Conservation (phyloP, 2,113 vertebrate species). For the Chinchilla lanigera region DNA sequence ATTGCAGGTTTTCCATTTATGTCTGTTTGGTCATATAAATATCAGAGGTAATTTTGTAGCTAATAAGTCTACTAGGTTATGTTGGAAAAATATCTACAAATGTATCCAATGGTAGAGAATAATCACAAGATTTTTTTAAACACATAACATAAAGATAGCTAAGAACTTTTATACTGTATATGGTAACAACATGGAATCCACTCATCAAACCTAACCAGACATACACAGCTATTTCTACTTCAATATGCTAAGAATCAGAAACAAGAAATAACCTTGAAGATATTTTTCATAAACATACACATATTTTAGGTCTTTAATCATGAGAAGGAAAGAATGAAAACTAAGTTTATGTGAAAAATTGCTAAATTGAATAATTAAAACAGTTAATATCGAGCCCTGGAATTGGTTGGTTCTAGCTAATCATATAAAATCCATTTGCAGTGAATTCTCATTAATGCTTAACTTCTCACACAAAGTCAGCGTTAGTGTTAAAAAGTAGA, state of each 20-base stretch:
- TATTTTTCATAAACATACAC: neutral
- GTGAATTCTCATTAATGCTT: slow-evolving; percentile 49
- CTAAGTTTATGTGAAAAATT: neutral
- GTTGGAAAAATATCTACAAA: neutral
- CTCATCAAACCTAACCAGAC: neutral
- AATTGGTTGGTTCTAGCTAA: slow-evolving; percentile 27
- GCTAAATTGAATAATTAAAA: neutral
- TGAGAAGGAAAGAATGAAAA: neutral
- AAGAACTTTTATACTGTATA: neutral
- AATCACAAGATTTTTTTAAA: neutral
- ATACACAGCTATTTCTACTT: neutral
- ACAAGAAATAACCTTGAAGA: neutral
- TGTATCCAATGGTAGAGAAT: neutral
- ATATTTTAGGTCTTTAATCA: neutral
- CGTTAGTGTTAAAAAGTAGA: slow-evolving; percentile 56
- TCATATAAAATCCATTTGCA: slow-evolving; percentile 61
- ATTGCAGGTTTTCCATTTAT: neutral
- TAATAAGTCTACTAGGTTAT: neutral
- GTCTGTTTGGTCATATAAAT: neutral
- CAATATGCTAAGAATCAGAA: neutral
- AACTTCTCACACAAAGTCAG: slow-evolving; percentile 26
- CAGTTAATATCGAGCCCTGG: neutral
- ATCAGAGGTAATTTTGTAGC: neutral
- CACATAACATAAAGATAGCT: neutral
- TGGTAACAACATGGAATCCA: neutral